Evolutionary conservation across 2,888 invertebrate species (phyloP), one percentile per base, ranked within the genome.

Genomic region (Villa cingulata): DNA sequence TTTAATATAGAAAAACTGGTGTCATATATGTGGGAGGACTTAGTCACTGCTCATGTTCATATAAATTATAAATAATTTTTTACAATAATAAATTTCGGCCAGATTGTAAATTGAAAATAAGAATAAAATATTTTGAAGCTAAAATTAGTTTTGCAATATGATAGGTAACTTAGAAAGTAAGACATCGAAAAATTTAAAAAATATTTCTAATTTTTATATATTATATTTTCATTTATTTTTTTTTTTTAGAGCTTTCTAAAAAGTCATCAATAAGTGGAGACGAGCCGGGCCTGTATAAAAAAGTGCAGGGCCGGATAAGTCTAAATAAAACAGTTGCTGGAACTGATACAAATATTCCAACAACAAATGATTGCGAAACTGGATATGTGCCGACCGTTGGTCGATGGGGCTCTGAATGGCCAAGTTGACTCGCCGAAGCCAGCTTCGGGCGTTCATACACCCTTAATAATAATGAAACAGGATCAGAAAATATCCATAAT

Each of bases 381-480:
- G 67, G 75, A 58, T 77, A 77, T 64, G 76, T 81, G 72, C 87
- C 87, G 73, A 77, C 82, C 67, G 87, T 87, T 68, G 87, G 86
- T 66, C 83, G 88, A 60, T 90, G 88, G 88, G 89, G 88, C 71
- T 81, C 83, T 74, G 89, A 90, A 73, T 91, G 90, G 91, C 91
- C 91, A 76, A 90, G 90, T 89, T 91, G 91, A 91, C 90, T 91
- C 90, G 83, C 80, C 78, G 72, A 74, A 72, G 67, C 70, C 66
- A 62, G 68, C 63, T 62, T 68, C 70, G 71, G 73, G 72, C 57
- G 66, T 59, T 65, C 65, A 61, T 68, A 65, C 59, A 60, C 59
- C 56, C 51, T 51, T 55, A 53, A 53, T 51, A 43, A 12, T 18
- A 46, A 32, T 19, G 51, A 52, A 37, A 48, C 51, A 49, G 51